Base-by-base conservation (phyloP, 2,113 vertebrate genomes). In the Amphilophus citrinellus region DNA sequence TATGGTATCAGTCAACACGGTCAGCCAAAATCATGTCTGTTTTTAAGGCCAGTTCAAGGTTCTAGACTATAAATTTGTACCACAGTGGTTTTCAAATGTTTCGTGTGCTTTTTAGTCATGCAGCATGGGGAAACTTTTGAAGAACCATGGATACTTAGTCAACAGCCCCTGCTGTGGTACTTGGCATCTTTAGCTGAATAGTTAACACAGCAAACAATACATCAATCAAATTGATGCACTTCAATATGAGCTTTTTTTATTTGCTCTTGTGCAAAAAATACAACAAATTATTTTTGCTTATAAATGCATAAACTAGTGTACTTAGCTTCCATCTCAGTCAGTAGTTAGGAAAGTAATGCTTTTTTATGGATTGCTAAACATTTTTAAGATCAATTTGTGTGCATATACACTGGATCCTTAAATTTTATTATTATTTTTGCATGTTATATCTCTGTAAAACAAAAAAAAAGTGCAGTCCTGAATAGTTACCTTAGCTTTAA, bases 121-220 rank as follows among this genome's bases (percentile, higher is more conserved):
- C 10, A 56, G 53, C 47, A 32, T 73, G 20, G 17, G 27, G 47
- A 73, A 73, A 56, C 18, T 24, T 73, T 73, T 73, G 47, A 56
- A 73, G 18, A 73, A 73, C 68, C 27, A 56, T 32, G 18, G 68
- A 73, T 56, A 73, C 47, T n/a, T 73, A 35, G 6, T 73, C 68
- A 73, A n/a, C 18, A 73, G 68, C 27, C 7, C 17, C 68, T 73
- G 47, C 32, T 53, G 66, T 73, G 66, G 6, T 53, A 32, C 30
- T 73, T 73, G 68, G 68, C 68, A 53, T 73, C 47, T 56, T 73
- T 56, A 73, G 68, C 68, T 56, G 47, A 73, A 27, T 73, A 53
- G 44, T 53, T 73, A 73, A 20, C 27, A 73, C 18, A 73, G 47
- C 27, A 73, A 35, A 73, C 68, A 73, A 73, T 53, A 1, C 47